Conservation (phyloP, 2,797 vertebrate species). For the Cyclura pinguis region DNA sequence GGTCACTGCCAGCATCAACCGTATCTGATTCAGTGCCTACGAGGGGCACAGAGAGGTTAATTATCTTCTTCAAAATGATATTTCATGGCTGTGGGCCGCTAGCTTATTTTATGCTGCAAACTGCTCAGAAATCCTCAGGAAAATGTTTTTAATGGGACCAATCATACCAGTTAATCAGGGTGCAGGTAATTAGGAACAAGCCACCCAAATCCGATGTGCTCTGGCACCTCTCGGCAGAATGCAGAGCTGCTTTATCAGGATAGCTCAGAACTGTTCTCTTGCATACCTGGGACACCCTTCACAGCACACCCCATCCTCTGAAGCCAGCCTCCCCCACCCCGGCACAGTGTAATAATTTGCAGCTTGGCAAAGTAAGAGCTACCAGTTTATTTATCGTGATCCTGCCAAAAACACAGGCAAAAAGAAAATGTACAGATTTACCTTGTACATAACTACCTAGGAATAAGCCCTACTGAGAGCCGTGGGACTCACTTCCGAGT, state of each 20-base stretch:
- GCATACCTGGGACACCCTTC: conserved; percentile 40
- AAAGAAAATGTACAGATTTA: not conserved
- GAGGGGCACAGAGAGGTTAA: conserved; percentile 37
- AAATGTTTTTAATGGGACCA: conserved; percentile 66
- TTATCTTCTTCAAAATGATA: conserved; percentile 50
- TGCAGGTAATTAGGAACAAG: conserved; percentile 72
- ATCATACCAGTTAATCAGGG: conserved; percentile 76
- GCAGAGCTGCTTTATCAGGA: conserved; percentile 65
- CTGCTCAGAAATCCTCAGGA: conserved; percentile 60
- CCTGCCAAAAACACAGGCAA: not conserved
- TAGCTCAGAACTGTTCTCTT: conserved; percentile 56
- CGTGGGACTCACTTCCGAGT: not conserved
- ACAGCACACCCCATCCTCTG: conserved; percentile 7
- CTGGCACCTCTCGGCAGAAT: conserved; percentile 50
- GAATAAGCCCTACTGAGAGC: not conserved
- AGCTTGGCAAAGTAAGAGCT: conserved; percentile 3
- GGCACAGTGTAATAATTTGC: not conserved
- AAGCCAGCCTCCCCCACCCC: not conserved
- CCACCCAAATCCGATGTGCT: conserved; percentile 75
- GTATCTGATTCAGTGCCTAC: conserved; percentile 31
- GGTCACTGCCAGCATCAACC: conserved; percentile 31
- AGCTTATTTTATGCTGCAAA: conserved; percentile 59
- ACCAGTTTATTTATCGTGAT: not conserved
- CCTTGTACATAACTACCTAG: not conserved
- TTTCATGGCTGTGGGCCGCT: not conserved